Conservation (phyloP, 2,888 invertebrate genomes). For the Xestia rhomboidea region DNA sequence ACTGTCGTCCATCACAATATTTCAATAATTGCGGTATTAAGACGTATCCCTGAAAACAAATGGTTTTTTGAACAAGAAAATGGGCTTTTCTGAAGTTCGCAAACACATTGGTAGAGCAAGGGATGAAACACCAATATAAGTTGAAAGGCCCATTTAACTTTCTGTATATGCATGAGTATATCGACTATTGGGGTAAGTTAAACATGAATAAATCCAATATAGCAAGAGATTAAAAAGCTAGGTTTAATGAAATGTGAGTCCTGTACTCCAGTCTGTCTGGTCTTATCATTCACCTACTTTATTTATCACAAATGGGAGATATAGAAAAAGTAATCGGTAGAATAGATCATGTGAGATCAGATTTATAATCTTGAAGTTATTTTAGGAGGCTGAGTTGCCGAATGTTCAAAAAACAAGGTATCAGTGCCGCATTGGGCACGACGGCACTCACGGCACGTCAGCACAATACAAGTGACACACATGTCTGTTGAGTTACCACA, state of each 20-base stretch:
- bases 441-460: background rate
- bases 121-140: constrained; percentile 55
- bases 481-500: background rate
- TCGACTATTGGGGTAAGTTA: constrained; percentile 26
- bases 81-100: constrained; percentile 39
- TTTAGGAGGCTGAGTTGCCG: constrained; percentile 32
- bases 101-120: constrained; percentile 36
- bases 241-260: constrained; percentile 45
- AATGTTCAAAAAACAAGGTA: constrained; percentile 23
- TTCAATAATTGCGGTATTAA: constrained; percentile 32
- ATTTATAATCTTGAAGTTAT: constrained; percentile 40
- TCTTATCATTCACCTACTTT: constrained; percentile 31
- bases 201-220: constrained; percentile 37
- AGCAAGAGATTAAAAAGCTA: constrained; percentile 18
- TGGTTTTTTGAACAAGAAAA: constrained; percentile 51
- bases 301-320: constrained; percentile 25
- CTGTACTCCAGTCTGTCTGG: constrained; percentile 5
- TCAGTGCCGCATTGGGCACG: constrained; percentile 22
- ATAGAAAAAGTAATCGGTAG: constrained; percentile 6
- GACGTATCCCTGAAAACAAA: constrained; percentile 28
- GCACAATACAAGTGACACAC: background rate
- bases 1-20: constrained; percentile 21
- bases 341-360: constrained; percentile 18
- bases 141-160: constrained; percentile 46
- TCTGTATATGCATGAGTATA: constrained; percentile 31